A percentile compares a stretch with the other conserved stretches of the same genome.
phyloP scores from a whole-genome alignment of 2,797 vertebrate genomes.

The Varecia variegata region DNA sequence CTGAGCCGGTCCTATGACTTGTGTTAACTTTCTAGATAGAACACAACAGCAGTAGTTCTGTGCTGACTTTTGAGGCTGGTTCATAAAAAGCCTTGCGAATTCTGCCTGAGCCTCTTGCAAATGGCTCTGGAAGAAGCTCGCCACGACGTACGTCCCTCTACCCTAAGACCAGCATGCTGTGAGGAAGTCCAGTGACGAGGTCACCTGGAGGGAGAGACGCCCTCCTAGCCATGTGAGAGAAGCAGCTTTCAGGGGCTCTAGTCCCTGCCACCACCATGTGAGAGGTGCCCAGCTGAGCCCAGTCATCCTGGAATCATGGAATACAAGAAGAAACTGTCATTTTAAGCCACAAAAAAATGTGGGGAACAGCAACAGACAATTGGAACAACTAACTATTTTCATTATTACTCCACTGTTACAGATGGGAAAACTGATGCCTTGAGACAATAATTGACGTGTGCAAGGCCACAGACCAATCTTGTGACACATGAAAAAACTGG shows the following conservation, averaged over 20 bases:
- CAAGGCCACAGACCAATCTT: not conserved
- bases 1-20: not conserved
- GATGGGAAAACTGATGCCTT: not conserved
- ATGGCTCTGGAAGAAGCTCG: not conserved
- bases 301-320: not conserved
- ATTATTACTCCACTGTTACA: not conserved
- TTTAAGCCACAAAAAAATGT: not conserved
- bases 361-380: not conserved
- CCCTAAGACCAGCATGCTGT: not conserved
- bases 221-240: not conserved
- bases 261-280: no score
- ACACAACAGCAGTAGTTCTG: not conserved
- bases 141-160: fast-evolving
- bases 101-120: not conserved
- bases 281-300: not conserved
- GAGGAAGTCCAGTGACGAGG: not conserved
- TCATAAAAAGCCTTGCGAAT: not conserved
- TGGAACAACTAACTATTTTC: not conserved
- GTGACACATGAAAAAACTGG: not conserved
- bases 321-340: not conserved
- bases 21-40: not conserved
- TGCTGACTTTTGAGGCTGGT: not conserved
- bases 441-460: not conserved
- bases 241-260: not conserved
- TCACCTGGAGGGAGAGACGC: not conserved